Conservation (phyloP, 2,888 invertebrate species). For the Emmelina monodactyla region DNA sequence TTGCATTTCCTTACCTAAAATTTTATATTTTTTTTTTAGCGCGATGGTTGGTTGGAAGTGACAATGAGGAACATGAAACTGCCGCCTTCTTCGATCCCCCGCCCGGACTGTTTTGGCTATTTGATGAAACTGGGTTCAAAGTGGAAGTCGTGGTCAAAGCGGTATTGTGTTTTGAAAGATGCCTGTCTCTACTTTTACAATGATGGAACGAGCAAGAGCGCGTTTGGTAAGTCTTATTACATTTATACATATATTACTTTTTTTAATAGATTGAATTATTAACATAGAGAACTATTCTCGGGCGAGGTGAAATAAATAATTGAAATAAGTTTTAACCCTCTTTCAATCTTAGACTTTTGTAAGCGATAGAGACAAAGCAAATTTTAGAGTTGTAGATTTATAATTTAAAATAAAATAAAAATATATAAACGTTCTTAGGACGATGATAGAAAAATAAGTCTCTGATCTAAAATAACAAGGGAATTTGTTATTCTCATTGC, state of each 20-base stretch:
- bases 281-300: no score
- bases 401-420: no score
- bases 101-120: conserved; percentile 94
- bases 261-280: no score
- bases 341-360: no score
- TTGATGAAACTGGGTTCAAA: conserved; percentile 86
- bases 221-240: conserved; percentile 74
- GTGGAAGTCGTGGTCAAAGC: conserved; percentile 89
- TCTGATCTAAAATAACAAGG: no score
- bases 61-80: conserved; percentile 83
- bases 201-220: conserved; percentile 85
- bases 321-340: no score
- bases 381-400: no score
- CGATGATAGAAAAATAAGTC: no score
- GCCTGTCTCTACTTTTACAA: conserved; percentile 94
- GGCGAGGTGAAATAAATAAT: no score
- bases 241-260: neutral
- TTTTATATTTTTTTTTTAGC: conserved; percentile 28
- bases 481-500: no score
- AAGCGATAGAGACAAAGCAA: no score
- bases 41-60: conserved; percentile 63
- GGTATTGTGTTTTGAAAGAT: conserved; percentile 94
- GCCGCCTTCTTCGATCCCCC: conserved; percentile 79
- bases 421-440: no score
- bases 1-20: neutral